phyloP scores from a whole-genome alignment of 2,113 vertebrate genomes.

The Rafetus swinhoei region DNA sequence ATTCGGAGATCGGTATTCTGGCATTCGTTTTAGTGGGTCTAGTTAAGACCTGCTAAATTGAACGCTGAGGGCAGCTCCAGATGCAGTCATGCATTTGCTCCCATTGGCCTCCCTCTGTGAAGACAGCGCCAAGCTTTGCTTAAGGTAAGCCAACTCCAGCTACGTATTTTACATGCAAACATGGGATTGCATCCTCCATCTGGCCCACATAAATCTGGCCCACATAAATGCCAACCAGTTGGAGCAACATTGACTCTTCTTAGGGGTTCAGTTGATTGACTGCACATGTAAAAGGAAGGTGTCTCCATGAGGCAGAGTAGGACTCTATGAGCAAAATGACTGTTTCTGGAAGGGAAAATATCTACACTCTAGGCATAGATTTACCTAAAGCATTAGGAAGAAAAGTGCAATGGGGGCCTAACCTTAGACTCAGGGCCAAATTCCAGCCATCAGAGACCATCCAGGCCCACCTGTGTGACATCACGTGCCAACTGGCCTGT shows the following conservation, averaged over 20 bases:
- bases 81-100: too few species aligned
- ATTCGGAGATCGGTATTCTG: too few species aligned
- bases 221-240: not conserved
- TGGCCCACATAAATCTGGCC: not conserved
- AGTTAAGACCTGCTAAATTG: too few species aligned
- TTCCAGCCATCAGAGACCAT: not conserved
- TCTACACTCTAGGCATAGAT: fast-evolving
- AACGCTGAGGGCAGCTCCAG: too few species aligned
- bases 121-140: too few species aligned
- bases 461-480: not conserved
- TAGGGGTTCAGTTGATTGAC: not conserved
- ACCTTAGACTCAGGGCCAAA: not conserved
- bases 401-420: not conserved
- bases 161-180: not conserved
- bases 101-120: too few species aligned
- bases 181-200: not conserved
- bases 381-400: not conserved
- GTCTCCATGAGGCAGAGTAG: not conserved
- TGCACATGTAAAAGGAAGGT: not conserved
- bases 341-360: not conserved
- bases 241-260: not conserved
- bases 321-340: fast-evolving
- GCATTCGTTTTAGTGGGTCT: too few species aligned
- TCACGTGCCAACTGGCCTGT: not conserved
- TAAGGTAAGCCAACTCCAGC: too few species aligned